These are phyloP conservation scores for Hydrochoerus hydrochaeris DNA, from an alignment of 2,113 vertebrate species.

Conservation along the genomic window DNA sequence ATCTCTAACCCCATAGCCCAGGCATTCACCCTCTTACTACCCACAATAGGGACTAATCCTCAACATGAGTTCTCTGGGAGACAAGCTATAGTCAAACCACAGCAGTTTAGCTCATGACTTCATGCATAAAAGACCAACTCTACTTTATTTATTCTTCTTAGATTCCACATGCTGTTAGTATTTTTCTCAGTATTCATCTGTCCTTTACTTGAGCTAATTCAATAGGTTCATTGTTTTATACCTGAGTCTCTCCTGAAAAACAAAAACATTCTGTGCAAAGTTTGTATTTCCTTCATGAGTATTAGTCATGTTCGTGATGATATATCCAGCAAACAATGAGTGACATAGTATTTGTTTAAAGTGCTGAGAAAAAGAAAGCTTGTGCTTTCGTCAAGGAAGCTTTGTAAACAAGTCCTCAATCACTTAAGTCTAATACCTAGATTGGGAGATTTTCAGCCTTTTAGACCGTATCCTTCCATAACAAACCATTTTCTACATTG, in stretches of 20 bases:
- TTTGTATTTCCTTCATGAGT: background rate
- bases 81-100: background rate
- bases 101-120: background rate
- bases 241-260: background rate
- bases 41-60: background rate
- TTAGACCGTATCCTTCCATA: slow-evolving; percentile 14
- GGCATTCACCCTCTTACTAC: background rate
- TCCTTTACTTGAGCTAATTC: slow-evolving; percentile 33
- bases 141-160: background rate
- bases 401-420: slow-evolving; percentile 39
- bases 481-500: slow-evolving; percentile 50
- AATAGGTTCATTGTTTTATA: slow-evolving; percentile 18
- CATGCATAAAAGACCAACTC: background rate
- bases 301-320: background rate
- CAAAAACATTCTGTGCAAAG: background rate
- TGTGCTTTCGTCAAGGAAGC: background rate
- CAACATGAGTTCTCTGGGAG: background rate
- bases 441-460: slow-evolving; percentile 55
- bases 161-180: background rate
- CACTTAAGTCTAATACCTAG: slow-evolving; percentile 15
- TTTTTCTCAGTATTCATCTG: background rate
- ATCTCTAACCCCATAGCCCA: background rate
- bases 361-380: background rate
- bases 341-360: slow-evolving; percentile 6
- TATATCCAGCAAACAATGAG: background rate